These are phyloP conservation scores for Leptinotarsa undecemlineata DNA, from an alignment of 1,140 invertebrate genomes.

Conservation along the genomic window DNA sequence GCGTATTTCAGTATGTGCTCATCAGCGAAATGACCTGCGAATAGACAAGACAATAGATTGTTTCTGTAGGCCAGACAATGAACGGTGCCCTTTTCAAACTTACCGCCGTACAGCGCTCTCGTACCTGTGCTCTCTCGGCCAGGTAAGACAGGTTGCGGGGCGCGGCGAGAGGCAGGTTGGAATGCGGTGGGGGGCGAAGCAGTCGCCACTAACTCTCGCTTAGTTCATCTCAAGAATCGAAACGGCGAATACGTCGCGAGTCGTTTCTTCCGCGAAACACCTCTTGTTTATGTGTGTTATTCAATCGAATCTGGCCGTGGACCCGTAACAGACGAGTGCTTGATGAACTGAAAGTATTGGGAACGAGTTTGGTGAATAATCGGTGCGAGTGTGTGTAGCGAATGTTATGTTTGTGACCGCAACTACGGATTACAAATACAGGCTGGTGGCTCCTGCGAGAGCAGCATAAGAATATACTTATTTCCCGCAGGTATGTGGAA, in stretches of 20 bases:
- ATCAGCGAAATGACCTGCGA: slow-evolving; percentile 42
- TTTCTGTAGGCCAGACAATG: slow-evolving; percentile 49
- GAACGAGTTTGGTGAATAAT: slow-evolving; percentile 26
- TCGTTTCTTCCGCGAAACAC: slow-evolving; percentile 31
- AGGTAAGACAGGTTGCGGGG: slow-evolving; percentile 41
- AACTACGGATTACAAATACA: slow-evolving; percentile 30
- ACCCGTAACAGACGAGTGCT: slow-evolving; percentile 24
- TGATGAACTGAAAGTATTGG: slow-evolving; percentile 16
- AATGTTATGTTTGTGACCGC: slow-evolving; percentile 20
- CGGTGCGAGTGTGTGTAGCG: slow-evolving; percentile 25
- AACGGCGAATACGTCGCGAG: slow-evolving; percentile 34
- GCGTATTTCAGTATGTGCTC: slow-evolving; percentile 45
- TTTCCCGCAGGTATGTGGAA: slow-evolving; percentile 36
- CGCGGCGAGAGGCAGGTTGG: slow-evolving; percentile 45
- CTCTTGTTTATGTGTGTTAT: slow-evolving; percentile 34
- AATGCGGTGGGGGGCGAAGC: slow-evolving; percentile 53
- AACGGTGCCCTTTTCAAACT: slow-evolving; percentile 48
- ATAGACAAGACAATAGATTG: slow-evolving; percentile 53
- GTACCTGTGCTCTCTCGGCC: slow-evolving; percentile 34
- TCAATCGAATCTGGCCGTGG: slow-evolving; percentile 26
- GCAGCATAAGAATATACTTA: slow-evolving; percentile 28
- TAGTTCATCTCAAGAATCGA: slow-evolving; percentile 50
- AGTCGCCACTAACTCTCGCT: slow-evolving; percentile 46
- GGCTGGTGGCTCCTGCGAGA: slow-evolving; percentile 25
- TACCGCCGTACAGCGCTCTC: slow-evolving; percentile 39